phyloP scores from a whole-genome alignment of 2,888 invertebrate species.

The Aphodius granarius region DNA sequence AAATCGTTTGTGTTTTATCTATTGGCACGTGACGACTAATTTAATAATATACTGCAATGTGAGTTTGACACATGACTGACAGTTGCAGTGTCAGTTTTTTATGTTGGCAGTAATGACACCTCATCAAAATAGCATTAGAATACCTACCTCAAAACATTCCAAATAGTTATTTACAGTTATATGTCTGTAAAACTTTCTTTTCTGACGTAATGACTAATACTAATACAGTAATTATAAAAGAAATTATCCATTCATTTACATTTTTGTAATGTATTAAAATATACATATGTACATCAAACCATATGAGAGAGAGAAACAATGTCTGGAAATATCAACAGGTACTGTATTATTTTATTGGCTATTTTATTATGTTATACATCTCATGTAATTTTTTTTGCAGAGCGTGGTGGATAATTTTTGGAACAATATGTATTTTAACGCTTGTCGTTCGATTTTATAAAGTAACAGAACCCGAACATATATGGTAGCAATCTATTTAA shows the following conservation, averaged over 20 bases:
- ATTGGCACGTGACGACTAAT: no score
- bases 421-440: slow-evolving; percentile 66
- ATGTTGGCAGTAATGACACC: neutral
- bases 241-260: no score
- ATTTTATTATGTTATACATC: neutral
- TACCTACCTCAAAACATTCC: neutral
- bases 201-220: neutral
- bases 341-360: no score
- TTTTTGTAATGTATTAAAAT: neutral
- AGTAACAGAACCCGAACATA: slow-evolving; percentile 89
- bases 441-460: slow-evolving; percentile 82
- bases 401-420: slow-evolving; percentile 70
- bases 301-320: neutral
- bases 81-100: neutral
- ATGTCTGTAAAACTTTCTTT: neutral
- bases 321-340: neutral
- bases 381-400: slow-evolving; percentile 37
- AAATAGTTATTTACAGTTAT: slow-evolving; percentile 2
- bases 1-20: no score
- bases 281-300: neutral
- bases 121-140: neutral
- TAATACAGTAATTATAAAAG: neutral
- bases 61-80: no score
- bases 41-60: no score
- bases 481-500: slow-evolving; percentile 71